A percentile compares a stretch with the other conserved stretches of the same genome.
These are phyloP conservation scores for Tetrax tetrax DNA, from an alignment of 2,113 vertebrate genomes.

Conservation along the genomic window DNA sequence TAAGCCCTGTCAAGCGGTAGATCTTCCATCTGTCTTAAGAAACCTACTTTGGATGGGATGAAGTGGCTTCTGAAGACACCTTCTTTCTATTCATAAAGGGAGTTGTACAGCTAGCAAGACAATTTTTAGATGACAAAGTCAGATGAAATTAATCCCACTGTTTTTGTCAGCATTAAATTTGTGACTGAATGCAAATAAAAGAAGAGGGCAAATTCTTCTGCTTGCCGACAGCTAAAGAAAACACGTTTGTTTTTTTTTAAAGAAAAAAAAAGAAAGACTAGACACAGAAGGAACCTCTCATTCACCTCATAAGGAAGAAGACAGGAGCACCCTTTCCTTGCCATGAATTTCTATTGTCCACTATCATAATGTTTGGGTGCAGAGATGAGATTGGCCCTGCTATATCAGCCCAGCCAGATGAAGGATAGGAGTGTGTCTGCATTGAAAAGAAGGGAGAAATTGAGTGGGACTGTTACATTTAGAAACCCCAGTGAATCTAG, in stretches of 20 bases:
- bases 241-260: neutral
- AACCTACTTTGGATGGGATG: neutral
- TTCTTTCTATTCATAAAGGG: neutral
- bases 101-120: neutral
- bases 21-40: neutral
- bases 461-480: neutral
- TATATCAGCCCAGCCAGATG: constrained; percentile 10
- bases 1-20: neutral
- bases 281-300: constrained; percentile 17
- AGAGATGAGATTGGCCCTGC: constrained; percentile 39
- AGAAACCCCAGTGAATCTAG: neutral
- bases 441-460: neutral
- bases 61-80: neutral
- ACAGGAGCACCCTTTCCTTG: constrained; percentile 3
- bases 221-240: constrained; percentile 3
- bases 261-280: neutral
- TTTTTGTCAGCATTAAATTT: neutral
- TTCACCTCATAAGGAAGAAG: constrained; percentile 23
- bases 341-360: neutral
- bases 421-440: neutral
- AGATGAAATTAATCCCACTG: neutral
- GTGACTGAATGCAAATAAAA: neutral
- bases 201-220: neutral
- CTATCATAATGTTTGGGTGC: neutral
- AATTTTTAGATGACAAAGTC: neutral